A percentile compares a stretch with the other conserved stretches of the same genome.
Evolutionary conservation across 2,888 invertebrate genomes (phyloP).

Genomic region (Andrena chrysosceles): DNA sequence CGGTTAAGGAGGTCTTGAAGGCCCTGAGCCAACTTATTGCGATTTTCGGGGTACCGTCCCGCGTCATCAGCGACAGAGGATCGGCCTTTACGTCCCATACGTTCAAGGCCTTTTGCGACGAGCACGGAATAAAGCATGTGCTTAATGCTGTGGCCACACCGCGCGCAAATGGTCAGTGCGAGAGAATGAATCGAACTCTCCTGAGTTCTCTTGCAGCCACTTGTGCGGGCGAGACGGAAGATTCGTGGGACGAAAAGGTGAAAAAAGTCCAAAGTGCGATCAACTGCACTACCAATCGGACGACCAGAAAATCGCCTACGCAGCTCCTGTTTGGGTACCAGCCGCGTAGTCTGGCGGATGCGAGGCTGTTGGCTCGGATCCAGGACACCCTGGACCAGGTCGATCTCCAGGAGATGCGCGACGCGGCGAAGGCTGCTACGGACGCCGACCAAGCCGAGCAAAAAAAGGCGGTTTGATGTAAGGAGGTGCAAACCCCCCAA

Average conservation of each 20-base stretch:
- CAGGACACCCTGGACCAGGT: conserved; percentile 4
- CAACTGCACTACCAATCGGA: conserved; percentile 65
- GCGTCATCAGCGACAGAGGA: conserved; percentile 7
- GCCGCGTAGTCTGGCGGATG: conserved; percentile 53
- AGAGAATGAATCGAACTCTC: neutral
- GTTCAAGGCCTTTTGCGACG: neutral
- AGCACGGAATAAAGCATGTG: neutral
- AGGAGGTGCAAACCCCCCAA: too few species aligned
- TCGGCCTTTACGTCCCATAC: conserved; percentile 8
- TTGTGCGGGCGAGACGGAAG: neutral
- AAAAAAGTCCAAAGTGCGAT: conserved; percentile 40
- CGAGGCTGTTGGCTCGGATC: conserved; percentile 13
- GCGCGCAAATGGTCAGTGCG: conserved; percentile 15
- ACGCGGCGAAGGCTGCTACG: too few species aligned
- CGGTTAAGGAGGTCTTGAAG: neutral
- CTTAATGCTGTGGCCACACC: neutral
- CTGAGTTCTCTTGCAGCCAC: conserved; percentile 11
- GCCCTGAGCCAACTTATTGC: conserved; percentile 2
- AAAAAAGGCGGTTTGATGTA: too few species aligned
- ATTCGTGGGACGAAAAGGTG: neutral
- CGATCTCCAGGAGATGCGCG: conserved; percentile 15
- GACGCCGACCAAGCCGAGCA: too few species aligned
- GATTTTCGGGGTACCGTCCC: conserved; percentile 12
- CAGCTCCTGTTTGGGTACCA: conserved; percentile 60
- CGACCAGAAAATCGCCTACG: conserved; percentile 44